These are phyloP conservation scores for Actenoides hombroni DNA, from an alignment of 2,113 vertebrate genomes.

Conservation along the genomic window DNA sequence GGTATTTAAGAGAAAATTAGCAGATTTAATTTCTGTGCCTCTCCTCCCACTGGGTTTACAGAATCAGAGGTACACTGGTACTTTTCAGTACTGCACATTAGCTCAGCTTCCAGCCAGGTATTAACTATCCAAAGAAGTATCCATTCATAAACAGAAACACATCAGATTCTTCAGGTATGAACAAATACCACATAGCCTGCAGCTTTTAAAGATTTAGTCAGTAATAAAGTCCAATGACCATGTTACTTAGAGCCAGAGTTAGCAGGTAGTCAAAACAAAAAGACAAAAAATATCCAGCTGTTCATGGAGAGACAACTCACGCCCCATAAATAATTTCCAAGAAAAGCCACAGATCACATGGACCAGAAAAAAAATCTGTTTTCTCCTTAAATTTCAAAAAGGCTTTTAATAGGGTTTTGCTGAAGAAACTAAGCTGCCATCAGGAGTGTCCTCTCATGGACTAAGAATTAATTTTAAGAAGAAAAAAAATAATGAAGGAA, in stretches of 20 bases:
- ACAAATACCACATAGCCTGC: not conserved
- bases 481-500: not conserved
- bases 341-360: not conserved
- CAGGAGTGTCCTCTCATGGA: not conserved
- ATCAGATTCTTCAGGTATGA: not conserved
- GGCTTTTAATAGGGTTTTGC: not conserved
- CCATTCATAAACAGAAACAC: not conserved
- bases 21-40: not conserved
- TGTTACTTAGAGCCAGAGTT: not conserved
- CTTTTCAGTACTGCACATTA: not conserved
- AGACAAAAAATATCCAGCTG: not conserved
- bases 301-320: not conserved
- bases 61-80: not conserved
- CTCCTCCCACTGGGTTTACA: not conserved
- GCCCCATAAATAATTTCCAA: not conserved
- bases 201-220: not conserved
- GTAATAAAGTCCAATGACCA: not conserved
- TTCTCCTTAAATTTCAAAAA: not conserved
- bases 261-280: not conserved
- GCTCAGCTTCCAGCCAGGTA: not conserved
- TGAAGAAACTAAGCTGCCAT: not conserved
- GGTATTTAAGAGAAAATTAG: not conserved
- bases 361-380: not conserved
- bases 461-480: not conserved
- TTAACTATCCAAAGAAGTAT: not conserved